Evolutionary conservation across 2,888 invertebrate genomes (phyloP), one percentile per base, ranked within the genome.

Genomic region (Brachynemurus nebulosus): DNA sequence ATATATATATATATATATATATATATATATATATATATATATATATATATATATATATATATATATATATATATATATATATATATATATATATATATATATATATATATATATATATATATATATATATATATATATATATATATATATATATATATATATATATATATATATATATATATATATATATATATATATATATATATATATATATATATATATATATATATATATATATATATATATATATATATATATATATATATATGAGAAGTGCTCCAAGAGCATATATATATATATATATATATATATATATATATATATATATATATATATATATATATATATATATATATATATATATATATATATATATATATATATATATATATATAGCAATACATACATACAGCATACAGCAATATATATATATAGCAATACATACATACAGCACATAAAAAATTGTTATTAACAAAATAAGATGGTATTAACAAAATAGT

Each of bases 111-210:
- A 35, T 35, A 35, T 35, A 35, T 35, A 35, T 35, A 35, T 35
- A 35, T 35, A 8, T 35, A 35, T 35, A 35, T 14, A 35, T 14
- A 35, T 35, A 35, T 35, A 35, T 35, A 35, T 35, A 35, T 35
- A 35, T 35, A 35, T 35, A 35, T 35, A 35, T 35, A 35, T 35
- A 35, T 35, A 35, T 35, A 35, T 35, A 35, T 35, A 35, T 35
- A 35, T 35, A 35, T 35, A 23, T 23, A 23, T 23, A 35, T 35
- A 35, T 35, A 8, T 35, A 35, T 35, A 16, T 35, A 8, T 8
- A 16, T 35, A 8, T 35, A 16, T 35, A 35, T 35, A 35, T 34
- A 14, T 34, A 35, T 35, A 14, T 35, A 34, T 34, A 34, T 34
- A 12, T 14, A 34, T 12, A 34, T 34, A 12, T 34, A 34, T 34